These are phyloP conservation scores for Lutjanus erythropterus DNA, from an alignment of 2,113 vertebrate genomes.

Conservation along the genomic window DNA sequence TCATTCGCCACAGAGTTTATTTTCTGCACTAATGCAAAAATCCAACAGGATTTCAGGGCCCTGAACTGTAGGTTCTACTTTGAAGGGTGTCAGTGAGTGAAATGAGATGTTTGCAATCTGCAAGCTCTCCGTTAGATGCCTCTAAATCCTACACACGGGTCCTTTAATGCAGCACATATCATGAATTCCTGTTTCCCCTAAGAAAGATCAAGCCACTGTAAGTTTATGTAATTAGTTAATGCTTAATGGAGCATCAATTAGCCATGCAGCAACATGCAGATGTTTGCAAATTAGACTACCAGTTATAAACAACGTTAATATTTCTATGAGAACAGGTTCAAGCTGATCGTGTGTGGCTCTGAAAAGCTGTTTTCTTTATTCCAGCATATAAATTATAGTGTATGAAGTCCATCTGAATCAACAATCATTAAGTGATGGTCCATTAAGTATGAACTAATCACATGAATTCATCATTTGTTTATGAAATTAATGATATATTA, in stretches of 20 bases:
- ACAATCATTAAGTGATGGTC: conserved; percentile 34
- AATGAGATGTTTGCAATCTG: too few relatives aligned
- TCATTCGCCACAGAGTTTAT: too few relatives aligned
- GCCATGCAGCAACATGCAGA: conserved; percentile 5
- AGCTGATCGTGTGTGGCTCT: not conserved
- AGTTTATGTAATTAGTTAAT: conserved; percentile 10
- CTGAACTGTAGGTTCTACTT: too few relatives aligned
- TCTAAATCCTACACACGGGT: too few relatives aligned
- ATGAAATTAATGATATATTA: too few relatives aligned
- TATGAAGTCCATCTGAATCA: conserved; percentile 27
- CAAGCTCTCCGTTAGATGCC: too few relatives aligned
- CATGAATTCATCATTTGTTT: conserved; percentile 18
- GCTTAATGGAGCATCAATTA: not conserved
- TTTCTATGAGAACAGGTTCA: not conserved
- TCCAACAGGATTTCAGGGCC: too few relatives aligned
- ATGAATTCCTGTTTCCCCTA: not conserved
- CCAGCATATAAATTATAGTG: conserved; percentile 42
- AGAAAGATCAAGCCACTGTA: conserved; percentile 1
- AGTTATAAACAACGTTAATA: not conserved
- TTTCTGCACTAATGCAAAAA: too few relatives aligned
- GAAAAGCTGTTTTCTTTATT: not conserved
- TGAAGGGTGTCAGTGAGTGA: too few relatives aligned
- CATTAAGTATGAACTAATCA: conserved; percentile 44
- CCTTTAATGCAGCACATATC: not conserved
- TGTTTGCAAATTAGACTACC: not conserved